phyloP scores from a whole-genome alignment of 2,797 vertebrate genomes.

The Cyclura pinguis region DNA sequence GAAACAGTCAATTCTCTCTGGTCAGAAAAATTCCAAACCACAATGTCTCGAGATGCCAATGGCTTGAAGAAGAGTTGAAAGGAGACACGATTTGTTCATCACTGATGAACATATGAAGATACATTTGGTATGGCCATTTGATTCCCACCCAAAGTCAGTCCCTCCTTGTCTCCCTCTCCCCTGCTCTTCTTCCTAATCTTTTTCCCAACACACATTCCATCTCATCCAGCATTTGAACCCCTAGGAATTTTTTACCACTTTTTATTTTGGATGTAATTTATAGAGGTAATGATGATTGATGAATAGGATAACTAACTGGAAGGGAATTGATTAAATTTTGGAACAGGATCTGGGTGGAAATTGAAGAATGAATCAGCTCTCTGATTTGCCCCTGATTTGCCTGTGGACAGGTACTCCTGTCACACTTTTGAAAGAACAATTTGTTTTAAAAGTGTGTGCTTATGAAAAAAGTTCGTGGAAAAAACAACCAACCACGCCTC shows the following conservation, averaged over 20 bases:
- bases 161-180: neutral
- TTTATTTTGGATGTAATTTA: neutral
- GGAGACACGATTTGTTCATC: too few relatives aligned
- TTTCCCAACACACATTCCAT: neutral
- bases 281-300: neutral
- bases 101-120: too few relatives aligned
- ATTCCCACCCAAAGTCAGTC: neutral
- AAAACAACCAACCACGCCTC: neutral
- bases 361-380: neutral
- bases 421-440: neutral
- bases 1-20: neutral
- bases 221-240: too few relatives aligned
- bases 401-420: neutral
- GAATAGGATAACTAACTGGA: neutral
- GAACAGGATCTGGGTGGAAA: neutral
- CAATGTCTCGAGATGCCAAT: neutral
- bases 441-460: neutral
- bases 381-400: neutral
- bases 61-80: neutral
- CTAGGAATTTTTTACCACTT: neutral
- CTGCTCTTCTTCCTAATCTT: neutral
- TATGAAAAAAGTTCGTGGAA: neutral
- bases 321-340: neutral
- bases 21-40: neutral
- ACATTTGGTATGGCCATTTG: too few relatives aligned